Percentiles rank a stretch among this genome's conserved stretches.
Evolutionary conservation across 2,113 vertebrate species (phyloP).

Genomic region (Tychaedon coryphoeus): DNA sequence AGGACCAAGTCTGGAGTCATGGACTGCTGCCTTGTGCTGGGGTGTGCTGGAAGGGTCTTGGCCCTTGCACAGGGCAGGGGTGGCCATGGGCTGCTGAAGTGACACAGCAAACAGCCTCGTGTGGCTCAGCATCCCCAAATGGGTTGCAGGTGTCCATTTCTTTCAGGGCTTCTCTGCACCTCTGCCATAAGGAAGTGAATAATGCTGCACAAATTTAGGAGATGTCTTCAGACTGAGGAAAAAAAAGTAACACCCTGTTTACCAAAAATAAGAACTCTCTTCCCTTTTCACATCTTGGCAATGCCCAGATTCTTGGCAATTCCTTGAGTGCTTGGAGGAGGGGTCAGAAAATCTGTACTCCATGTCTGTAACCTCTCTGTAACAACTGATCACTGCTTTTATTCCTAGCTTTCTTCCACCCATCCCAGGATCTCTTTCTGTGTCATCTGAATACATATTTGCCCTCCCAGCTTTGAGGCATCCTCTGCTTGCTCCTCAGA

Average conservation of each 20-base stretch:
- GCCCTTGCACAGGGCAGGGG: not conserved
- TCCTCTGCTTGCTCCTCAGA: not conserved
- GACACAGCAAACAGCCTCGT: rapidly evolving
- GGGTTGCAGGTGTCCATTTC: not conserved
- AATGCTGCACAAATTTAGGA: not conserved
- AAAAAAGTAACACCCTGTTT: rapidly evolving
- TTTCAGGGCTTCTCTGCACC: not conserved
- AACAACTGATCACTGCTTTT: not conserved
- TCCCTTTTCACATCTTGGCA: not conserved
- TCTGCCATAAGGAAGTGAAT: not conserved
- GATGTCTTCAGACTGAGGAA: not conserved
- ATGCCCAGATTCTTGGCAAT: not conserved
- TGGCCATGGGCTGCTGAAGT: rapidly evolving
- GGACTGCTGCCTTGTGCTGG: rapidly evolving
- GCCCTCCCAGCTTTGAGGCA: not conserved
- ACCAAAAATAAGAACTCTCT: not conserved
- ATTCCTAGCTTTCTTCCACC: not conserved
- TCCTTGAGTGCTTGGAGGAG: not conserved
- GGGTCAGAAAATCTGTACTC: not conserved
- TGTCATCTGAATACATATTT: not conserved
- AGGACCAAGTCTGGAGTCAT: not conserved
- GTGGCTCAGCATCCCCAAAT: rapidly evolving
- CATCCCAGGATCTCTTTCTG: not conserved
- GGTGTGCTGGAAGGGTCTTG: not conserved
- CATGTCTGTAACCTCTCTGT: not conserved